Base-by-base conservation (phyloP, 2,888 invertebrate genomes). In the Dastarcus helophoroides region DNA sequence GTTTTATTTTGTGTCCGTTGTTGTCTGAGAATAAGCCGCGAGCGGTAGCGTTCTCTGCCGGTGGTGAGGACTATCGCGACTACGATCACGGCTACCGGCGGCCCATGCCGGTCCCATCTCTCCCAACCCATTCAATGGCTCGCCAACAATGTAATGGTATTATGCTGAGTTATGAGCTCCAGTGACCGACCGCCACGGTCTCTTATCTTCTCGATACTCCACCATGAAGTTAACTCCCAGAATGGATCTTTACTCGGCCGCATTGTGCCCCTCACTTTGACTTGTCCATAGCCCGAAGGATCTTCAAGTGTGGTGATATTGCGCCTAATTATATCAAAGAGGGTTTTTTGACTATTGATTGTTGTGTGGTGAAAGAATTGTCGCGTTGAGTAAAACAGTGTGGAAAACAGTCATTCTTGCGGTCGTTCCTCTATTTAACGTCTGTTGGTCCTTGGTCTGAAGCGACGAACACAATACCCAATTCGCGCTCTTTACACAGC, bases 71-170 rank as follows among this genome's bases (percentile, higher is more conserved):
- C 49, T 54, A 54, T 54, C 54, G 48, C 47, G 39, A 42, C 43
- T 44, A 44, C 44, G 48, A 54, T 54, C 53, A 41, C 48, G 30
- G 52, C 53, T 53, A 53, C 54, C 48, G 53, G 37, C 43, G 44
- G 27, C 9, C 29, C 26, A 29, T 51, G 51, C 49, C 46, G 47
- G 50, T 48, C 46, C 54, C 48, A 51, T 53, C 51, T 48, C 49
- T 34, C 40, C 43, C 42, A 38, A 41, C 49, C 50, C 47, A 50
- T 50, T 53, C 50, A 53, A 52, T 51, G 42, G 19, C 19, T 17
- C 19, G 19, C 48, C 50, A 52, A 53, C 53, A 53, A 53, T 55
- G 51, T 54, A 51, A 52, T 54, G 52, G 51, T 51, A 50, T 51
- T 51, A 50, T 46, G 46, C 51, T 51, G 51, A 54, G 46, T 54